Base-by-base conservation (phyloP, 2,113 vertebrate genomes). In the Erpornis zantholeuca region DNA sequence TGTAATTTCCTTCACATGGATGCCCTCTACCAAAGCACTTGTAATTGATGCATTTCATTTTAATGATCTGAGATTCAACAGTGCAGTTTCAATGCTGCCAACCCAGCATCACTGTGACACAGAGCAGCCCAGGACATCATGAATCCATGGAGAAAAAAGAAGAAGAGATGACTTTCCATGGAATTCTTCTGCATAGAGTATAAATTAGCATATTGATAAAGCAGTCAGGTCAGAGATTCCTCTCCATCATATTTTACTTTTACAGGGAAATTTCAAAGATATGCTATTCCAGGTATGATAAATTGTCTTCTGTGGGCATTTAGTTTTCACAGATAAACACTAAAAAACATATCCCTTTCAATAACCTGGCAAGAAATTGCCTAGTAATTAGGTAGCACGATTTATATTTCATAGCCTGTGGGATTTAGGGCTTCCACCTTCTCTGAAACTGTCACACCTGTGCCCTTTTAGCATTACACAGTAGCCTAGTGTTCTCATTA, bases 341-440 rank as follows among this genome's bases (percentile, higher is more conserved):
- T 59, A 90, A 94, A 82, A 92, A 63, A 28, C 13, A 61, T 70
- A 95, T 69, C 25, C 73, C 44, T 86, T 95, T 65, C 82, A 95
- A 81, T 45, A 91, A 56, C 45, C 44, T 91, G 59, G 80, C 45
- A 94, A 94, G 44, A 96, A 97, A 96, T 52, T 54, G 72, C 56
- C 91, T 94, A 95, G 95, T 96, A 96, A 97, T 97, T 87, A 96
- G 89, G 68, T 29, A 94, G 68, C 20, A 35, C 27, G 13, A 77
- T 89, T 66, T 87, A 91, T 73, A n/a, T 47, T 92, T 96, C 97
- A 97, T 96, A 93, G 96, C 65, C 82, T 97, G 68, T 89, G 95
- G 96, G 95, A 96, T 82, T 94, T 66, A 75, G 92, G 70, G 56
- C 57, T 80, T 86, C 95, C 64, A 92, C 95, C 78, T 93, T 93